Conservation (phyloP, 1,140 invertebrate species). For the Paraescarpia echinospica region DNA sequence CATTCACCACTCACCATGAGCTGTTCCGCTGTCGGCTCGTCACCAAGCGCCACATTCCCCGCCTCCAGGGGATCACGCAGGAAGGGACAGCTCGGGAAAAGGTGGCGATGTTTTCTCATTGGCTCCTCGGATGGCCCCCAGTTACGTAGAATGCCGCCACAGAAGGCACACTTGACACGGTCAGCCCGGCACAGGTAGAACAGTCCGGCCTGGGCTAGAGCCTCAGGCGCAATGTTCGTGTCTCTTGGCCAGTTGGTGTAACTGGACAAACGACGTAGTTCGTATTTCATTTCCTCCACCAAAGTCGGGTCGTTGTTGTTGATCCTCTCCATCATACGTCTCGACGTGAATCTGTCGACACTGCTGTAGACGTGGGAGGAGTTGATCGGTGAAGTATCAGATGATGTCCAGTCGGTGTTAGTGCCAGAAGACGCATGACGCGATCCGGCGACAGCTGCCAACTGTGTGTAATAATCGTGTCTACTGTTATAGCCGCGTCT, state of each 20-base stretch:
- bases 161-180: slow-evolving; percentile 82
- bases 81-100: slow-evolving; percentile 38
- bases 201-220: slow-evolving; percentile 33
- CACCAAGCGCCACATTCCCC: background rate
- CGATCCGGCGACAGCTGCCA: background rate
- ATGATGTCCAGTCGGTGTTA: background rate
- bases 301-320: background rate
- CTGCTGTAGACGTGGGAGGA: background rate
- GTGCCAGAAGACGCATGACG: background rate
- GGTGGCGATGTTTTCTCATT: slow-evolving; percentile 74
- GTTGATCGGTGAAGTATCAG: background rate
- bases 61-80: background rate
- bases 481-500: background rate
- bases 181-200: slow-evolving; percentile 68
- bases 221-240: slow-evolving; percentile 2
- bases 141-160: slow-evolving; percentile 69
- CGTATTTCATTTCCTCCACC: background rate
- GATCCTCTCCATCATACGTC: background rate
- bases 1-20: background rate
- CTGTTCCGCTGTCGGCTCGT: background rate
- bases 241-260: background rate
- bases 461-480: background rate
- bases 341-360: background rate
- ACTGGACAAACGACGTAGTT: background rate
- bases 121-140: slow-evolving; percentile 78